phyloP scores from a whole-genome alignment of 2,888 invertebrate species.

The Cryptocephalus moraei region DNA sequence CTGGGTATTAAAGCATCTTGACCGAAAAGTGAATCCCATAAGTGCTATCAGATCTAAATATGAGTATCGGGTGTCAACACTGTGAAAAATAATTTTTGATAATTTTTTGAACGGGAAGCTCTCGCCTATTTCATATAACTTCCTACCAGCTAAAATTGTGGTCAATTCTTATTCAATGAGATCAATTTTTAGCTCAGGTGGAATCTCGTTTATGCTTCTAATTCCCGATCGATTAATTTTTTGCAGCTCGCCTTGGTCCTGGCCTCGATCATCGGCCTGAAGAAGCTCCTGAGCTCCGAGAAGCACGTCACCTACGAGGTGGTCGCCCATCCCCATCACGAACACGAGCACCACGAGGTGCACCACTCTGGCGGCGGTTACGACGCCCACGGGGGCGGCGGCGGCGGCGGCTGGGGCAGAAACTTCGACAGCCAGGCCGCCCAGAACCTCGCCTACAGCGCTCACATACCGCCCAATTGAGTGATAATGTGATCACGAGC shows the following conservation, averaged over 20 bases:
- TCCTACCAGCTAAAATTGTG: too few species aligned
- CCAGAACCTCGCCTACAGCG: constrained; percentile 54
- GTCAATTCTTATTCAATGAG: too few species aligned
- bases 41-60: too few species aligned
- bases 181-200: too few species aligned
- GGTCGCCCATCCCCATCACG: constrained; percentile 60
- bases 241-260: constrained; percentile 60
- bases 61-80: too few species aligned
- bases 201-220: too few species aligned
- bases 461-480: constrained; percentile 41
- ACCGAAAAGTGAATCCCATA: too few species aligned
- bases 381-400: constrained; percentile 16
- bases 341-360: constrained; percentile 42
- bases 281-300: constrained; percentile 68
- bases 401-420: constrained; percentile 49
- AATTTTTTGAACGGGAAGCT: too few species aligned
- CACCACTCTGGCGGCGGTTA: constrained; percentile 33
- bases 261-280: constrained; percentile 70
- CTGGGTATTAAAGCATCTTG: too few species aligned
- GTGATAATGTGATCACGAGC: constrained; percentile 6
- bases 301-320: constrained; percentile 67
- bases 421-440: constrained; percentile 40
- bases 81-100: too few species aligned
- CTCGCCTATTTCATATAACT: too few species aligned
- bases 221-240: too few species aligned